These are phyloP conservation scores for Antheraea yamamai DNA, from an alignment of 2,888 invertebrate species.

Conservation along the genomic window DNA sequence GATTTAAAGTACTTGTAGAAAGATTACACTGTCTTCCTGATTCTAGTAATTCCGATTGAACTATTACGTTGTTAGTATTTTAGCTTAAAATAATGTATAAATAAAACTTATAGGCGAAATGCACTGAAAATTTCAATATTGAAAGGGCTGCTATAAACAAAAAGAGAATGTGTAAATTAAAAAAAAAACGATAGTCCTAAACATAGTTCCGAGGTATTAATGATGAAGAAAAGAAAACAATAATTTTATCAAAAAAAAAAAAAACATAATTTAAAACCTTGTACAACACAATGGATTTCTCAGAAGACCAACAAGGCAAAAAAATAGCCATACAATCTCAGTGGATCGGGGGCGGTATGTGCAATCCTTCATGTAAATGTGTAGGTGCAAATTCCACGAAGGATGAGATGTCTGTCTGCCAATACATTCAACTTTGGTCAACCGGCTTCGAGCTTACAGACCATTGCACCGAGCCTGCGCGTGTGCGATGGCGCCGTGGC, in stretches of 20 bases:
- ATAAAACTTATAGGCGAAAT: neutral
- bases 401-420: slow-evolving; percentile 66
- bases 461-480: slow-evolving; percentile 32
- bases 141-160: neutral
- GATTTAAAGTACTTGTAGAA: neutral
- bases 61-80: neutral
- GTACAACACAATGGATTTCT: slow-evolving; percentile 32
- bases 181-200: neutral
- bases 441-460: slow-evolving; percentile 42
- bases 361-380: slow-evolving; percentile 54
- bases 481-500: neutral
- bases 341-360: slow-evolving; percentile 33
- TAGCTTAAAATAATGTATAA: neutral
- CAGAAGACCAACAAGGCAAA: slow-evolving; percentile 42
- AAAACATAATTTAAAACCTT: neutral
- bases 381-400: slow-evolving; percentile 77
- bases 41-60: neutral
- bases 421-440: slow-evolving; percentile 62
- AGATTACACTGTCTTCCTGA: neutral
- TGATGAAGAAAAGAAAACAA: neutral
- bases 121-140: neutral
- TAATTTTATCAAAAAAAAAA: neutral
- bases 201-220: neutral
- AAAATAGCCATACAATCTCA: slow-evolving; percentile 41
- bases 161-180: neutral